phyloP scores from a whole-genome alignment of 2,113 vertebrate genomes.

The Fukomys damarensis region DNA sequence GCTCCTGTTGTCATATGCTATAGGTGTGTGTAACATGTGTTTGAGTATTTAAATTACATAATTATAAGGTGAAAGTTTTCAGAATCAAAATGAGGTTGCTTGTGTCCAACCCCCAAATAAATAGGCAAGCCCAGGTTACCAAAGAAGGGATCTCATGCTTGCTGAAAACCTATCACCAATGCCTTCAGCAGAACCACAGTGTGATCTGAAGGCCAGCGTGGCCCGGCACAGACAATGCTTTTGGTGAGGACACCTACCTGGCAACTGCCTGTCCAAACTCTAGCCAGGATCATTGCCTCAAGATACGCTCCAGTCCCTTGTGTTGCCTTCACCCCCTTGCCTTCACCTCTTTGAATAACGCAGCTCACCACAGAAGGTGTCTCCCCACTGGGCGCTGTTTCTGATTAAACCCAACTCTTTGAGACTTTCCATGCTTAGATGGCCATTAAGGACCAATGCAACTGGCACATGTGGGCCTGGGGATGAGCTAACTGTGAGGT shows the following conservation, averaged over 20 bases:
- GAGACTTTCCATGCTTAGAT: neutral
- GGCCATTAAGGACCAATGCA: fast-evolving
- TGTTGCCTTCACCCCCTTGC: neutral
- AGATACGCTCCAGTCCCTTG: neutral
- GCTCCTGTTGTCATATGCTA: neutral
- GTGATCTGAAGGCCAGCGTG: too few relatives aligned
- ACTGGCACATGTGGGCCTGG: too few relatives aligned
- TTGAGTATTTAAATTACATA: neutral
- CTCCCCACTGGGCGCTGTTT: neutral
- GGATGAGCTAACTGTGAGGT: neutral
- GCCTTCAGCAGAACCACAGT: neutral
- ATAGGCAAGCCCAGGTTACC: neutral
- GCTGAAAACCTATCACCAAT: neutral
- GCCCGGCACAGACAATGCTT: neutral
- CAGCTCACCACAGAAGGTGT: too few relatives aligned
- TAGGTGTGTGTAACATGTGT: neutral
- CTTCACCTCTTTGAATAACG: too few relatives aligned
- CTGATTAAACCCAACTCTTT: too few relatives aligned
- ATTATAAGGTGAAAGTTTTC: neutral
- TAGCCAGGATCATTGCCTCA: neutral
- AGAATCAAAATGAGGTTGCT: neutral
- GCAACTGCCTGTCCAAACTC: neutral
- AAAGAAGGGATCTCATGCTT: neutral
- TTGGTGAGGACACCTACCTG: neutral
- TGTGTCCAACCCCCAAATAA: neutral